phyloP scores from a whole-genome alignment of 1,140 invertebrate genomes.

The Pachyrhynchus sulphureomaculatus region DNA sequence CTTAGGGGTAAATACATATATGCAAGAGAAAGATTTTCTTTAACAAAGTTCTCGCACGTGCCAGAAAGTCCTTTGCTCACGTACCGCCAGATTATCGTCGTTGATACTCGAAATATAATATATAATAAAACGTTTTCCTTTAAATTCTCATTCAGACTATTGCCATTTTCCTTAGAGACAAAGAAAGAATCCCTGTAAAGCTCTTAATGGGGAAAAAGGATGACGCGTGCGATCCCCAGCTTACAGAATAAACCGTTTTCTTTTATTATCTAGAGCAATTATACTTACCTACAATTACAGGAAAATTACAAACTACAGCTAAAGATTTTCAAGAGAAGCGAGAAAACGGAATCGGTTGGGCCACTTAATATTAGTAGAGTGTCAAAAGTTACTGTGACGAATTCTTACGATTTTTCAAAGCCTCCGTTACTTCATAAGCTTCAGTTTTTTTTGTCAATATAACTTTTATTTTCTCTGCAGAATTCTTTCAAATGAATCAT shows the following conservation, averaged over 20 bases:
- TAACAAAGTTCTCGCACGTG: constrained; percentile 33
- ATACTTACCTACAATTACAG: constrained; percentile 53
- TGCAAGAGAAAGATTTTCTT: no score
- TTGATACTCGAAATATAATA: constrained; percentile 52
- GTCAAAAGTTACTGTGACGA: no score
- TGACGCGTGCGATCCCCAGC: constrained; percentile 26
- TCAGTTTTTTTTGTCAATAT: no score
- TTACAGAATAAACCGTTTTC: constrained; percentile 48
- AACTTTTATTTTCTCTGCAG: no score
- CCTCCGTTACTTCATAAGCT: no score
- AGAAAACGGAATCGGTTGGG: not conserved
- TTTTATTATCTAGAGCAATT: constrained; percentile 52
- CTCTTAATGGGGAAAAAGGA: constrained; percentile 12
- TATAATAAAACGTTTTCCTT: constrained; percentile 52
- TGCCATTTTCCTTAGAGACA: constrained; percentile 34
- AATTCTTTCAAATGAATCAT: no score
- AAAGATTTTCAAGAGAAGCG: constrained; percentile 43
- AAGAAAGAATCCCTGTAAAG: constrained; percentile 35
- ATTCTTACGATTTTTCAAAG: no score
- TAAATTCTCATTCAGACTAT: constrained; percentile 50
- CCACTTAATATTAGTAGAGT: constrained; percentile 14
- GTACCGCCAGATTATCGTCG: constrained; percentile 48
- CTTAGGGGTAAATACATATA: no score
- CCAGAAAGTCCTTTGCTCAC: constrained; percentile 44
- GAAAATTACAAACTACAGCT: constrained; percentile 52